Base-by-base conservation (phyloP, 1,140 invertebrate species). In the Macrobrachium nipponense region DNA sequence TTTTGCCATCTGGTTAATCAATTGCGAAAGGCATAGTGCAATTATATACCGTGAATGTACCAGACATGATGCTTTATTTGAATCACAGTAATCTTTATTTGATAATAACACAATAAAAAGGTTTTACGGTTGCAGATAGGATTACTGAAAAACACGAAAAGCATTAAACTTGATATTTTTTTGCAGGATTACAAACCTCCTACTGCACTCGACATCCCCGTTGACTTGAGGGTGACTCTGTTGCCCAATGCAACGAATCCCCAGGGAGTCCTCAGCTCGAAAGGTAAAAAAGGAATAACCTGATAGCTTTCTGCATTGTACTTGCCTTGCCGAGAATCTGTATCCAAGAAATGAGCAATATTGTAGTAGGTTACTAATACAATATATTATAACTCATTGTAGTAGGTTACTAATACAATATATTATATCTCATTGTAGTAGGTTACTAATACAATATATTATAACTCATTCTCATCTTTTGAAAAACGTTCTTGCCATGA, bases 171-270 rank as follows among this genome's bases (percentile, higher is more conserved):
- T 79, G 36, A 51, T 18, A 8, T n/a, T 68, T 44, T 23, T 36
- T 62, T 70, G 2, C 87, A 94, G 93, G 95, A 93, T 83, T 98
- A 97, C 90, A 96, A 97, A 90, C 93, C 95, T 15, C 96, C 96
- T 5, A 94, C 95, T 11, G 93, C 94, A 0, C 96, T 96, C 90
- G 96, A 97, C 90, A 97, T 97, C 87, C 96, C 96, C 7, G 93
- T 95, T 17, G 96, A 97, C 91, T 95, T 97, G 90, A 93, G 96
- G 66, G 92, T 97, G 17, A 94, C 94, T 77, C 93, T 98, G 43
- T 90, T 94, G 27, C 93, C 94, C 89, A 95, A 96, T 90, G 92
- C 93, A 23, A 92, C 93, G 2, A 96, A 96, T 91, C 92, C 93
- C 2, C 88, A 92, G n/a, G 95, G 95, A 14, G 93, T 96, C 62